Conservation (phyloP, 2,888 invertebrate species). For the Ecliptopera silaceata region DNA sequence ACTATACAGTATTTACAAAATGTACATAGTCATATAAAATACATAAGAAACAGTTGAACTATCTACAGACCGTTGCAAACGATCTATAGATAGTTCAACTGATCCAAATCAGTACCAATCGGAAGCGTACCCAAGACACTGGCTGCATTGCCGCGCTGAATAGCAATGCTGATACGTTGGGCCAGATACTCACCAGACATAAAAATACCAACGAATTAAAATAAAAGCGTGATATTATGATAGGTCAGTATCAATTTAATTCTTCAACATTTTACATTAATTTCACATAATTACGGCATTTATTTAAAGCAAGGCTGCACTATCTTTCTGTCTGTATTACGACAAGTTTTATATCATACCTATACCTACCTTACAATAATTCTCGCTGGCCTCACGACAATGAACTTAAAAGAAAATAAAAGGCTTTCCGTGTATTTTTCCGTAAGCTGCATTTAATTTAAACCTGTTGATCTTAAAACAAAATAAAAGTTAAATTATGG, state of each 20-base stretch:
- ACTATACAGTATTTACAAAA: too few relatives aligned
- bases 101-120: too few relatives aligned
- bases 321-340: slow-evolving; percentile 57
- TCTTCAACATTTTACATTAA: slow-evolving; percentile 78
- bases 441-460: slow-evolving; percentile 36
- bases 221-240: slow-evolving; percentile 71
- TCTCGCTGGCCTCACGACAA: slow-evolving; percentile 57
- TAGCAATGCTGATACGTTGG: too few relatives aligned
- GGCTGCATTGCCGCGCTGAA: too few relatives aligned
- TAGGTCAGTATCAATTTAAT: slow-evolving; percentile 76
- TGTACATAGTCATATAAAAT: too few relatives aligned
- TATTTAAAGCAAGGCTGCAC: slow-evolving; percentile 70
- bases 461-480: slow-evolving; percentile 24
- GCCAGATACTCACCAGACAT: too few relatives aligned
- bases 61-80: too few relatives aligned
- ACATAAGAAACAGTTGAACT: too few relatives aligned
- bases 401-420: slow-evolving; percentile 68
- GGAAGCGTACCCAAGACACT: too few relatives aligned
- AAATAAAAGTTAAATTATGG: slow-evolving; percentile 35
- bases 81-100: too few relatives aligned
- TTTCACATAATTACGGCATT: slow-evolving; percentile 80
- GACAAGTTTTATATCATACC: slow-evolving; percentile 45
- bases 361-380: slow-evolving; percentile 29
- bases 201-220: slow-evolving; percentile 55
- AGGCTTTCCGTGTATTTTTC: slow-evolving; percentile 65